Evolutionary conservation across 1,140 invertebrate genomes (phyloP).

Genomic region (Coptotermes formosanus): DNA sequence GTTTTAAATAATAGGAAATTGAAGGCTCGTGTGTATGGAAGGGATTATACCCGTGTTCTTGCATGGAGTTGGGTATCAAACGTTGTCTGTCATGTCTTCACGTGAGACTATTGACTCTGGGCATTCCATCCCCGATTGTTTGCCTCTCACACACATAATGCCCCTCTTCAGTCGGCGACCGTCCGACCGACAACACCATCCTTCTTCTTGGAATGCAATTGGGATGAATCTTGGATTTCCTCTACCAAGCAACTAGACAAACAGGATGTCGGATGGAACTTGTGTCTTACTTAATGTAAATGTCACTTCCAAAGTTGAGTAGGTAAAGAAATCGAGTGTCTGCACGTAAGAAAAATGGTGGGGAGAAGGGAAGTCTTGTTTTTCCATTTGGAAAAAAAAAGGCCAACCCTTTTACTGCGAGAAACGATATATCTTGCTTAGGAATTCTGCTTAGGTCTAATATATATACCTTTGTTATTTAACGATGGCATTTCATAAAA

Average conservation of each 20-base stretch:
- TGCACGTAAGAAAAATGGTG: not conserved
- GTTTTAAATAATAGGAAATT: too few species aligned
- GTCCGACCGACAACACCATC: not conserved
- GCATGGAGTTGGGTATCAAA: not conserved
- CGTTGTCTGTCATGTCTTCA: not conserved
- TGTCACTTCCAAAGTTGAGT: not conserved
- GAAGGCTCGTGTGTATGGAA: not conserved
- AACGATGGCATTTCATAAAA: too few species aligned
- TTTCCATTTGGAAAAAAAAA: not conserved
- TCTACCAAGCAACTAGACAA: not conserved
- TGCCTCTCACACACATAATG: constrained; percentile 14
- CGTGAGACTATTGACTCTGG: not conserved
- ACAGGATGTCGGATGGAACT: not conserved
- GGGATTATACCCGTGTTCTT: not conserved
- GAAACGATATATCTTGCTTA: too few species aligned
- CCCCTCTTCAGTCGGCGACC: not conserved
- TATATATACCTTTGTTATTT: too few species aligned
- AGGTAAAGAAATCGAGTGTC: not conserved
- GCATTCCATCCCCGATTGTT: not conserved
- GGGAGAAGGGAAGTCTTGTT: not conserved
- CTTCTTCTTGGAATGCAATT: constrained; percentile 14
- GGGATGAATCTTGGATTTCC: constrained; percentile 18
- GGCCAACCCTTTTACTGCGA: not conserved
- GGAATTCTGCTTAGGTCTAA: too few species aligned
- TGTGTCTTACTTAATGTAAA: constrained; percentile 19